phyloP scores from a whole-genome alignment of 2,113 vertebrate species.

The Puffinus mauretanicus region DNA sequence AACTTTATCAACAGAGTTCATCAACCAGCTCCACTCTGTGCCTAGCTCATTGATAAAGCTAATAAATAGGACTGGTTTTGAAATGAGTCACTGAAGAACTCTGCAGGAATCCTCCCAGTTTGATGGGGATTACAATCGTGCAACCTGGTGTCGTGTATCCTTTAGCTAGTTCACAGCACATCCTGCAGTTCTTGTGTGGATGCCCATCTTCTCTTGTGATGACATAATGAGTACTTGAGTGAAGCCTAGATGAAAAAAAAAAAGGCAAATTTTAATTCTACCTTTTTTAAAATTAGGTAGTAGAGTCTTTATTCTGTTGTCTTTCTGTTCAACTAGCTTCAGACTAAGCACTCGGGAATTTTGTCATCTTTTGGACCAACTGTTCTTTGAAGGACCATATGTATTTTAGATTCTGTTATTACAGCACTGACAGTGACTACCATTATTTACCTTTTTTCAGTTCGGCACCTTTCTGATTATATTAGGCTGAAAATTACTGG shows the following conservation, averaged over 20 bases:
- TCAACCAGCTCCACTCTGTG: neutral
- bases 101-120: neutral
- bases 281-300: neutral
- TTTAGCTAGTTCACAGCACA: neutral
- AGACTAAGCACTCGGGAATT: neutral
- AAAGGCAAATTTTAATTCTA: neutral
- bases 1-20: neutral
- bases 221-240: neutral
- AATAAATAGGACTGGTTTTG: neutral
- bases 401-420: neutral
- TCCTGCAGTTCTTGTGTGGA: neutral
- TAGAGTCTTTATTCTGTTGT: neutral
- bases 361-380: neutral
- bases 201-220: neutral
- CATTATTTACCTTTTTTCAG: conserved; percentile 26
- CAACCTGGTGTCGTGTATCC: neutral
- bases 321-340: neutral
- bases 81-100: neutral
- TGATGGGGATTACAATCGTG: neutral
- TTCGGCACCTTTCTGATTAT: conserved; percentile 37
- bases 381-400: neutral
- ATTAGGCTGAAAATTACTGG: conserved; percentile 43
- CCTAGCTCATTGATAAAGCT: neutral
- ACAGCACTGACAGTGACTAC: neutral
- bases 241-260: neutral